Conservation (phyloP, 2,888 invertebrate species). For the Synergus japonicus region DNA sequence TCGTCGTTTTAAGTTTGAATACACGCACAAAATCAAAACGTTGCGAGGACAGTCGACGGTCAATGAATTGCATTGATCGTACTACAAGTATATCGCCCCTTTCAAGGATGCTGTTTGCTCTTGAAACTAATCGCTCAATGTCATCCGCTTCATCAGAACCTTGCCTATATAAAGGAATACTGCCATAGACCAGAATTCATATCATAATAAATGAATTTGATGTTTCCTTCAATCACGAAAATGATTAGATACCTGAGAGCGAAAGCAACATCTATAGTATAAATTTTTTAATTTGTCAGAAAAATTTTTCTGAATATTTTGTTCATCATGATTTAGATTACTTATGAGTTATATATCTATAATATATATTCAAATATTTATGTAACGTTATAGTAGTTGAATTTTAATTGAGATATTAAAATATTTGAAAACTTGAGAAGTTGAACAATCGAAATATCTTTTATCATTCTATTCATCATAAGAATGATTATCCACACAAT, state of each 20-base stretch:
- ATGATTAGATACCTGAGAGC: not conserved
- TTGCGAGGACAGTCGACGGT: not conserved
- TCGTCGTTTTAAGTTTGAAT: not conserved
- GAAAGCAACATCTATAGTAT: no score
- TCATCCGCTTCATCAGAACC: not conserved
- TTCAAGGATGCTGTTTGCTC: constrained; percentile 37
- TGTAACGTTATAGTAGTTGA: not conserved
- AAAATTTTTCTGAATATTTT: not conserved
- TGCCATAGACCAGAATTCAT: constrained; percentile 9
- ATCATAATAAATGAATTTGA: constrained; percentile 3
- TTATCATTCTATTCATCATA: not conserved
- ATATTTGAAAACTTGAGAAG: not conserved
- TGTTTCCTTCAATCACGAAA: not conserved
- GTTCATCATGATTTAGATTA: not conserved
- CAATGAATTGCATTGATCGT: constrained; percentile 25
- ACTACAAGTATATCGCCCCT: constrained; percentile 10
- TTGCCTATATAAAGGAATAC: not conserved
- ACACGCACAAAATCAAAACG: not conserved
- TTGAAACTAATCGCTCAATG: constrained; percentile 30
- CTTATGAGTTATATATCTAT: no score
- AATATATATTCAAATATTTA: no score
- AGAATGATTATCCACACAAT: constrained; percentile 5
- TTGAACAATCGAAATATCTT: not conserved
- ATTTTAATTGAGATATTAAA: not conserved
- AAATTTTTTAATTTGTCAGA: not conserved